These are phyloP conservation scores for Bombus polaris DNA, from an alignment of 1,140 invertebrate species.

Conservation along the genomic window DNA sequence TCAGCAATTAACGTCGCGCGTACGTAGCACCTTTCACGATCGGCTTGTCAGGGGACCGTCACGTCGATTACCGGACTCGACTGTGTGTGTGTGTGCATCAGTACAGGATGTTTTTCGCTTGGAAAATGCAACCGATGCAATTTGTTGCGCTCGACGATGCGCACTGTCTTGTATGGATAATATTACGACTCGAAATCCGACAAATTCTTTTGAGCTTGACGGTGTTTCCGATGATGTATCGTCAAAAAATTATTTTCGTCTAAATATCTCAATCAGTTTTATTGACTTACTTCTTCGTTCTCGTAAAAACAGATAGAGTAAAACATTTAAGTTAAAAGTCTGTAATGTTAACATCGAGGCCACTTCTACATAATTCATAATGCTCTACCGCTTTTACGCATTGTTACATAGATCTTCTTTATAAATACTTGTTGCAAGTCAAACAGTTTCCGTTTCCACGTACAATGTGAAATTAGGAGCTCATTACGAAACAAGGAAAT, in stretches of 20 bases:
- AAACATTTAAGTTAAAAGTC: background rate
- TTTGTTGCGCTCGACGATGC: background rate
- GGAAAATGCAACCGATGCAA: conserved; percentile 27
- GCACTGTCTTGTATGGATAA: background rate
- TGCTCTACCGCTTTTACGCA: background rate
- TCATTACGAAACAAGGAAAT: background rate
- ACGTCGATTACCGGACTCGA: background rate
- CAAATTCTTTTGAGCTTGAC: background rate
- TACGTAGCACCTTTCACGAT: conserved; percentile 50
- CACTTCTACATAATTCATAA: conserved; percentile 5
- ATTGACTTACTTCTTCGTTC: background rate
- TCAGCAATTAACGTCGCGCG: conserved; percentile 58
- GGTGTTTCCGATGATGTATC: too few species aligned
- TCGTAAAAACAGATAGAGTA: background rate
- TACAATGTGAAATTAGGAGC: conserved; percentile 6
- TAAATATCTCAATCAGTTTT: background rate
- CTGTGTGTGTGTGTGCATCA: background rate
- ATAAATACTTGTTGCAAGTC: background rate
- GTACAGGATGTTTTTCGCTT: background rate
- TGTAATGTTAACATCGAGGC: background rate
- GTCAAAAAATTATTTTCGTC: background rate
- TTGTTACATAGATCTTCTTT: background rate
- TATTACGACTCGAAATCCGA: background rate
- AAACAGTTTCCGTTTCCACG: conserved; percentile 24
- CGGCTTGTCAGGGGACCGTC: conserved; percentile 1